These are phyloP conservation scores for Oreotrochilus melanogaster DNA, from an alignment of 2,113 vertebrate species.

Conservation along the genomic window DNA sequence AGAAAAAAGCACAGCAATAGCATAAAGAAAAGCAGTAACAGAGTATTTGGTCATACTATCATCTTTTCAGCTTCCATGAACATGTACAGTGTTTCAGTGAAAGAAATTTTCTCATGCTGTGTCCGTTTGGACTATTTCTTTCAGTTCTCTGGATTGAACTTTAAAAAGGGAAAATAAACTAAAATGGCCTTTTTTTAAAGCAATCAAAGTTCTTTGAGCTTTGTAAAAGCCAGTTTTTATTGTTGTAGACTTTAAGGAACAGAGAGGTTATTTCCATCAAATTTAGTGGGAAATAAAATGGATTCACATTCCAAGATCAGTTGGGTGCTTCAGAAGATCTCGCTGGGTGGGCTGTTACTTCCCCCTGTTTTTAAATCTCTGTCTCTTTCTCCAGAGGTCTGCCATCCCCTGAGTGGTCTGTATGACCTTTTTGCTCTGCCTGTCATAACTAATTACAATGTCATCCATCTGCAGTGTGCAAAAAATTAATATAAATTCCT, in stretches of 20 bases:
- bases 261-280: not conserved
- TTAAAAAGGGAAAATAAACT: not conserved
- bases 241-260: not conserved
- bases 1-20: not conserved
- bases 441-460: not conserved
- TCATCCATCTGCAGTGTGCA: not conserved
- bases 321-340: slow-evolving; percentile 30
- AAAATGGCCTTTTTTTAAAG: not conserved
- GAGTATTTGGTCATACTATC: not conserved
- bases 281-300: slow-evolving; percentile 28
- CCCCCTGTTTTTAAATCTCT: slow-evolving; percentile 23
- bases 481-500: not conserved
- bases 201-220: not conserved
- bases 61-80: not conserved
- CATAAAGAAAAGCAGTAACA: not conserved
- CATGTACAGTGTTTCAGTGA: not conserved
- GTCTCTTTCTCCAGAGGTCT: not conserved
- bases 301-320: not conserved
- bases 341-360: not conserved
- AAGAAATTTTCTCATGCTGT: not conserved
- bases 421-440: slow-evolving; percentile 19
- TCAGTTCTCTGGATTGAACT: not conserved
- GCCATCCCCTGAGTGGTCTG: not conserved
- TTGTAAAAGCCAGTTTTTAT: not conserved
- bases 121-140: not conserved